Evolutionary conservation across 2,888 invertebrate species (phyloP), one percentile per base, ranked within the genome.

Genomic region (Altica lythri): DNA sequence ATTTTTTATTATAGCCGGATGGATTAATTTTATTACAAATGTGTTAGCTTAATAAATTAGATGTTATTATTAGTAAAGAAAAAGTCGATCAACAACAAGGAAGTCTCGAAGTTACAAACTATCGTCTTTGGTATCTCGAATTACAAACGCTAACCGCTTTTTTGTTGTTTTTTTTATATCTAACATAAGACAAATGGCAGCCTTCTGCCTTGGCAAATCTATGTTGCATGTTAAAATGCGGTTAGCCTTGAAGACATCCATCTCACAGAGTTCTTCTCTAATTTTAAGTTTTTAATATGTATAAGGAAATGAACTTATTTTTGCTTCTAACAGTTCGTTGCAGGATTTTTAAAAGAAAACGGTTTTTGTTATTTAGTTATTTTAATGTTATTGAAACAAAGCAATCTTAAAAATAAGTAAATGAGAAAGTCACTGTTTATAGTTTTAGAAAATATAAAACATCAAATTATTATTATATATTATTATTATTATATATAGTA

Each of bases 211-310:
- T 44, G 18, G 42, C 47, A 40, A 52, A 52, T 46, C 35, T 29
- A 13, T 40, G 52, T 53, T 60, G 60, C 60, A 62, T 55, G 62
- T 51, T 58, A 49, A 58, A 57, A 60, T 58, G 60, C 53, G 49
- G 62, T 60, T 60, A 50, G 57, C 62, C 62, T 62, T 62, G 62
- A 58, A 50, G 49, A 51, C 60, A 60, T 62, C 40, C 22, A 40
- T 22, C 40, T 22, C 59, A 38, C 48, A 37, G 13, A 45, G 47
- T 55, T 47, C 46, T 46, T 61, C 59, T 60, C 48, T 53, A 58
- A 61, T 56, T 61, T 54, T 53, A 44, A 51, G 37, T 34, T 50
- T 47, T 48, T 46, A 53, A 18, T 30, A 12, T 19, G 14, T 22
- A 59, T 54, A 50, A 56, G 58, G 58, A 61, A 59, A 59, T 59